These are phyloP conservation scores for Andricus curvator DNA, from an alignment of 2,888 invertebrate genomes.

Conservation along the genomic window DNA sequence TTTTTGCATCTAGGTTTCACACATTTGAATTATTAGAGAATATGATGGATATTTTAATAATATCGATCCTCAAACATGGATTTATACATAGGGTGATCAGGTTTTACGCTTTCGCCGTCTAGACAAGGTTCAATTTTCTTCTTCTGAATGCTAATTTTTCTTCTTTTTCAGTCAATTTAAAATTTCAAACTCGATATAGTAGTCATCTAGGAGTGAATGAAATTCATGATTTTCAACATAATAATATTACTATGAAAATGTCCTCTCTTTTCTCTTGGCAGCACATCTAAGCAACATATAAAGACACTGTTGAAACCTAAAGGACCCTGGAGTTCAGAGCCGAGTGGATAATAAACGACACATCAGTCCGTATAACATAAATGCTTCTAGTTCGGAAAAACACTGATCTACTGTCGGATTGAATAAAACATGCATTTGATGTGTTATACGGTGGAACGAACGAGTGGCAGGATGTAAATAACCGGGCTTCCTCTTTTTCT, in stretches of 20 bases:
- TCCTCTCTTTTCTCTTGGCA: background rate
- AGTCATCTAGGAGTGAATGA: background rate
- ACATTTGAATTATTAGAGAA: no score
- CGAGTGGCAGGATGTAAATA: conserved; percentile 38
- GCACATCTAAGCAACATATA: background rate
- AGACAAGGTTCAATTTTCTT: no score
- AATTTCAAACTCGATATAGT: background rate
- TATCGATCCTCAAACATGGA: no score
- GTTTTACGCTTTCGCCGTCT: no score
- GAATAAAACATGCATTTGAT: conserved; percentile 40
- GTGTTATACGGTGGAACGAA: conserved; percentile 41
- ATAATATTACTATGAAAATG: background rate
- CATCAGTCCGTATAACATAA: conserved; percentile 31
- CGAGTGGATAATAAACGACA: conserved; percentile 33
- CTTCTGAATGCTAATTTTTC: no score
- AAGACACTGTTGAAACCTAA: background rate
- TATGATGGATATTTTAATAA: no score
- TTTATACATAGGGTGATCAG: no score
- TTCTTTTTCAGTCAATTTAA: no score
- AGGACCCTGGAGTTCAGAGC: conserved; percentile 5
- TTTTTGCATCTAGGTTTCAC: no score
- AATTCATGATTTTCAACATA: no score
- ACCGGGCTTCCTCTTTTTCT: conserved; percentile 23
- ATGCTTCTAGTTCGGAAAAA: conserved; percentile 6
- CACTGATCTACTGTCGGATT: conserved; percentile 39